phyloP scores from a whole-genome alignment of 37 sponge, comb jelly and placozoan genomes.

The Bolinopsis microptera region DNA sequence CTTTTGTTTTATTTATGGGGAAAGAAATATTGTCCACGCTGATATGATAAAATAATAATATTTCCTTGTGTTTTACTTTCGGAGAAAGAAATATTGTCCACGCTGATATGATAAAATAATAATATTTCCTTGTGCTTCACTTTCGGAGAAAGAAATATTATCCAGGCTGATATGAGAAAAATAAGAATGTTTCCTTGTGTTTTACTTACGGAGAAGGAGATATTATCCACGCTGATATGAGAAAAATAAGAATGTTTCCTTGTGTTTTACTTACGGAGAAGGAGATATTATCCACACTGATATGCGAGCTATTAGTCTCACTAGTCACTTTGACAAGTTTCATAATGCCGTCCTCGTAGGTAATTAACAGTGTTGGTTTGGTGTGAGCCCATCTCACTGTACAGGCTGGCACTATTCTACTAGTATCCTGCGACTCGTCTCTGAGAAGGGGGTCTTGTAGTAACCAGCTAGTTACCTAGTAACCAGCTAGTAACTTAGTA shows the following conservation, averaged over 20 bases:
- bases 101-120: no score
- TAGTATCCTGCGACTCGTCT: constrained; percentile 25
- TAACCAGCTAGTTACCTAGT: no score
- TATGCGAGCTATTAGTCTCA: constrained; percentile 57
- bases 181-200: no score
- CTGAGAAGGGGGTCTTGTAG: constrained; percentile 3
- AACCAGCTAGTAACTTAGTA: no score
- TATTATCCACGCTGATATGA: constrained; percentile 63
- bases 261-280: constrained; percentile 65
- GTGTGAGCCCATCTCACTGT: constrained; percentile 61
- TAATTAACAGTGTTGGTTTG: constrained; percentile 22
- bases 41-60: constrained; percentile 39
- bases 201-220: constrained; percentile 60
- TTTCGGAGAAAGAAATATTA: no score
- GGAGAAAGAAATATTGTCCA: no score
- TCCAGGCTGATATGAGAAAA: no score
- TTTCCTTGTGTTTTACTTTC: no score
- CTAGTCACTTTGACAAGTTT: constrained; percentile 58
- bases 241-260: no score
- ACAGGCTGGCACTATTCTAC: constrained; percentile 13
- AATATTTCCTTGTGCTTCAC: no score
- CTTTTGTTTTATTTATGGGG: constrained; percentile 38
- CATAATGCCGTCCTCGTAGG: constrained; percentile 62
- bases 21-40: constrained; percentile 55
- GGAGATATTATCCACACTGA: constrained; percentile 60